phyloP scores from a whole-genome alignment of 2,888 invertebrate species.

The Ashinkailepas kermadecensis region DNA sequence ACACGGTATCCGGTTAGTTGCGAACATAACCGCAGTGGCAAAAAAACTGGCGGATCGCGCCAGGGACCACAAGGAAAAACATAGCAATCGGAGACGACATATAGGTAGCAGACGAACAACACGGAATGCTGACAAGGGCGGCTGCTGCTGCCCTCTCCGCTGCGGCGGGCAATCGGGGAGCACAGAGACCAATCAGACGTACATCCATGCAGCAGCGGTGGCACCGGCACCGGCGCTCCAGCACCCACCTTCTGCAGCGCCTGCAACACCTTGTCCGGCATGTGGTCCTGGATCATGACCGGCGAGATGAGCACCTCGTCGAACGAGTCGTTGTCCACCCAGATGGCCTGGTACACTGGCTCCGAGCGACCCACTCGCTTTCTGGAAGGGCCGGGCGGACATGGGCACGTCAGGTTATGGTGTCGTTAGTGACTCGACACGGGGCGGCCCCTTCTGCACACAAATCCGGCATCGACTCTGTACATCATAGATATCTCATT shows the following conservation, averaged over 20 bases:
- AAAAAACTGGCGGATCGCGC: no score
- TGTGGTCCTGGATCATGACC: conserved; percentile 82
- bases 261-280: conserved; percentile 77
- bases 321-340: conserved; percentile 75
- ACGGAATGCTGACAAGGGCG: neutral
- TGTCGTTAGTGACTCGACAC: no score
- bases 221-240: conserved; percentile 24
- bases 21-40: no score
- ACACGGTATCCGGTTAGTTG: no score
- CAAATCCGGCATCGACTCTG: no score
- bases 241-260: conserved; percentile 70
- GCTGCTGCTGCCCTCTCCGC: neutral
- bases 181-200: neutral
- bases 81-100: conserved; percentile 19
- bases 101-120: conserved; percentile 24
- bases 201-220: neutral
- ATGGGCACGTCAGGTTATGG: neutral
- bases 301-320: conserved; percentile 82
- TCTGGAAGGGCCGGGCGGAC: neutral
- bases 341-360: conserved; percentile 77
- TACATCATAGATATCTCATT: no score
- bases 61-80: neutral
- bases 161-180: conserved; percentile 25
- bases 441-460: no score
- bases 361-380: conserved; percentile 42